phyloP scores from a whole-genome alignment of 2,113 vertebrate genomes.

The Centropus bengalensis region DNA sequence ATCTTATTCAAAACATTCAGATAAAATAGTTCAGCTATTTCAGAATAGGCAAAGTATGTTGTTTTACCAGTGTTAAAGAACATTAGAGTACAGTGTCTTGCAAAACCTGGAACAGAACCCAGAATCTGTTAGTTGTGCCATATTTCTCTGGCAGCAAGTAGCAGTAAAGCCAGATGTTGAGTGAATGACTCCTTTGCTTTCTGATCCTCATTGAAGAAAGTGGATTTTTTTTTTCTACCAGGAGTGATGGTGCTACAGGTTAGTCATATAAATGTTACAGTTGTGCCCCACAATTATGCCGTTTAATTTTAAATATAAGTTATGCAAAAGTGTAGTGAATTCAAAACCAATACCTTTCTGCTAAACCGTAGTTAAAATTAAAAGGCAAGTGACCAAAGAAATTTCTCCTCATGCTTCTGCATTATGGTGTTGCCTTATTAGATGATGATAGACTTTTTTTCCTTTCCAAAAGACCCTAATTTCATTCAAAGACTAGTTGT shows the following conservation, averaged over 20 bases:
- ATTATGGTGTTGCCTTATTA: not conserved
- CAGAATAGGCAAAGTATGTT: conserved; percentile 41
- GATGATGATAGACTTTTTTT: not conserved
- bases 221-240: not conserved
- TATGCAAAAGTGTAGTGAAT: not conserved
- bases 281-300: not conserved
- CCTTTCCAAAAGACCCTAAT: not conserved
- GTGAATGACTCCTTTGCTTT: not conserved
- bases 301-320: not conserved
- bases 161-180: conserved; percentile 24
- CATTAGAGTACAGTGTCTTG: not conserved
- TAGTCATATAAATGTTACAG: not conserved
- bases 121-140: conserved; percentile 2
- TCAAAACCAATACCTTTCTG: not conserved
- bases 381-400: not conserved
- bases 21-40: conserved; percentile 37
- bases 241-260: not conserved
- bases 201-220: not conserved
- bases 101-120: conserved; percentile 34
- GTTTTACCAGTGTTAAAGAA: conserved; percentile 35
- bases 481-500: not conserved
- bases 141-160: conserved; percentile 1
- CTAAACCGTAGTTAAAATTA: not conserved
- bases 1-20: conserved; percentile 28
- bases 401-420: not conserved